Evolutionary conservation across 2,888 invertebrate species (phyloP), one percentile per base, ranked within the genome.

Genomic region (Allolobophora icterica): DNA sequence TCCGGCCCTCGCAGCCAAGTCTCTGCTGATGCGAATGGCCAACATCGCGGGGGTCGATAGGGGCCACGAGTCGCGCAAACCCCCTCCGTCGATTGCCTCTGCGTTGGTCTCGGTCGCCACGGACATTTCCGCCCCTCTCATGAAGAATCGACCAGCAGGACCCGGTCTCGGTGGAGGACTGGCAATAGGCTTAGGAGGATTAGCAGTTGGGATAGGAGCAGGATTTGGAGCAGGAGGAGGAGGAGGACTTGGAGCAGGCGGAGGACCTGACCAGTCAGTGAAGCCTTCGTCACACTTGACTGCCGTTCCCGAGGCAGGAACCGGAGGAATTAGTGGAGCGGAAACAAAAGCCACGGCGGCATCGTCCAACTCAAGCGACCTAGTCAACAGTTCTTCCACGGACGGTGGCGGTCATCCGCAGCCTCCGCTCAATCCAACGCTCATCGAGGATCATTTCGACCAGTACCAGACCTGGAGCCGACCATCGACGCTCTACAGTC

Each of bases 391-490:
- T 34, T 38, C 38, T 11, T 87, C 24, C 4, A 11, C 84, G 21
- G 84, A 3, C 33, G 33, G 0, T 19, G 13, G 17, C 52, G 5
- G 21, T 52, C 52, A 8, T 1, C 52, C 17, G 3, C 30, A 5
- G 71, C 1, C 8, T 3, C 34, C 34, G 34, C 38, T 87, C 92
- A 21, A 91, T 93, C 94, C 95, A 91, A 94, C 94, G 35, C 94
- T 95, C 90, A 93, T 95, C 84, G 94, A 94, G 92, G 95, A 95
- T 93, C 95, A 95, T 92, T 95, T 95, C 93, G 95, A 95, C 93
- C 95, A 95, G 94, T 95, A 95, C 93, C 93, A 94, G 71, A 94
- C 89, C 87, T 58, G 40, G 84, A 91, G 34, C 71, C 71, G 40
- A n/a, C 45, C 34, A 1, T 33, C 35, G 42, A 35, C 83, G 24